phyloP scores from a whole-genome alignment of 2,888 invertebrate species.

The Trachelus tabidus region DNA sequence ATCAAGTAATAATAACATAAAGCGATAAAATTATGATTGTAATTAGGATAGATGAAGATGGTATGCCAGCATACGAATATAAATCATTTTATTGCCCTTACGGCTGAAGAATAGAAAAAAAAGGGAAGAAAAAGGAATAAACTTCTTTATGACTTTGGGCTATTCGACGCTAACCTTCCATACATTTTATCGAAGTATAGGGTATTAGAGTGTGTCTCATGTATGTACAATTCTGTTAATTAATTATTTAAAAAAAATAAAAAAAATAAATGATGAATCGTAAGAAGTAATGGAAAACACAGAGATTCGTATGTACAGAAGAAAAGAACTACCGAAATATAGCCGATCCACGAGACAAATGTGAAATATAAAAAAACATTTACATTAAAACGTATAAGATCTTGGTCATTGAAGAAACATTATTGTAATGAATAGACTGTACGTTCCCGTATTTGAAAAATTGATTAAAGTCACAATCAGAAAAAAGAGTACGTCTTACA shows the following conservation, averaged over 20 bases:
- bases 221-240: slow-evolving; percentile 28
- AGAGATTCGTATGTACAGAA: neutral
- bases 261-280: neutral
- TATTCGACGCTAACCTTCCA: slow-evolving; percentile 27
- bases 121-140: slow-evolving; percentile 6
- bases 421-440: neutral
- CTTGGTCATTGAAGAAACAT: neutral
- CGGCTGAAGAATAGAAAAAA: slow-evolving; percentile 12
- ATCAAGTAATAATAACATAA: neutral
- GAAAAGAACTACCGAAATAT: neutral
- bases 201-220: slow-evolving; percentile 8
- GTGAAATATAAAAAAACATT: neutral
- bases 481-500: neutral
- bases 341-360: neutral
- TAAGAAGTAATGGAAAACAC: neutral
- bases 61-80: slow-evolving; percentile 23
- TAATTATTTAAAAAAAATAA: slow-evolving; percentile 2
- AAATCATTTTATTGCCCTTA: slow-evolving; percentile 33
- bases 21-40: neutral
- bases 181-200: slow-evolving; percentile 18
- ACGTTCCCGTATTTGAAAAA: neutral
- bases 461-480: neutral
- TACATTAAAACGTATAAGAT: neutral
- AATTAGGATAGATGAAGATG: neutral
- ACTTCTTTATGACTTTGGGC: slow-evolving; percentile 37